Evolutionary conservation across 30 jellyfish, hydroid and myxozoan species (phyloP), one percentile per base, ranked within the genome.

Genomic region (Aurelia aurita complex sp. Pacific): DNA sequence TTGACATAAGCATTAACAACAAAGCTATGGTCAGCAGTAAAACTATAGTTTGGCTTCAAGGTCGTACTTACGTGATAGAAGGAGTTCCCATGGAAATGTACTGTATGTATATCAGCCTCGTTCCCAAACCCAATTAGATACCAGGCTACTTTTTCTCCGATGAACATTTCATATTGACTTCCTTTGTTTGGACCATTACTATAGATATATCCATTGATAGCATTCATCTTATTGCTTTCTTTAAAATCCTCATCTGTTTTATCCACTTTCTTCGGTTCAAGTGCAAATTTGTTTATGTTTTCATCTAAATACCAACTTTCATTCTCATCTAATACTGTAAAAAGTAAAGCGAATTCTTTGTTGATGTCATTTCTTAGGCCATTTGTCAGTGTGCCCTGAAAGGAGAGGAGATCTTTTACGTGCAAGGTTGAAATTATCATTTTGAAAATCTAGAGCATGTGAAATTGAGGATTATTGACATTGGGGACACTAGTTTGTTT

Each of bases 41-140:
- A 0, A 10, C 52, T 40, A 3, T 40, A 40, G 52, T 40, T 40
- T 3, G 9, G 13, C 3, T 16, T 66, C 4, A 2, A 62, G 3
- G 2, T 1, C 29, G 19, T 18, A 86, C 95, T 76, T 54, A 86
- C 95, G 43, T 86, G 95, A 1, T 18, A 16, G 65, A 86, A 86
- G 10, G 89, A 52, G 87, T 86, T 76, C 4, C 85, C 95, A 67
- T 86, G 95, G 85, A 86, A 86, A 86, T 86, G 95, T 40, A 86
- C 95, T 3, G 95, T 86, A 74, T 86, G 95, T 15, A 86, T 86
- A 55, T 86, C 95, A 57, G 69, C 64, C 81, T 86, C 95, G 85
- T 69, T 60, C 50, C 95, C 95, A 57, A 76, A 19, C 15, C 95
- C 95, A 33, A 86, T 73, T 23, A 76, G 42, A 32, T 86, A 86